These are phyloP conservation scores for Watsonalla cultraria DNA, from an alignment of 2,888 invertebrate genomes.

Conservation along the genomic window DNA sequence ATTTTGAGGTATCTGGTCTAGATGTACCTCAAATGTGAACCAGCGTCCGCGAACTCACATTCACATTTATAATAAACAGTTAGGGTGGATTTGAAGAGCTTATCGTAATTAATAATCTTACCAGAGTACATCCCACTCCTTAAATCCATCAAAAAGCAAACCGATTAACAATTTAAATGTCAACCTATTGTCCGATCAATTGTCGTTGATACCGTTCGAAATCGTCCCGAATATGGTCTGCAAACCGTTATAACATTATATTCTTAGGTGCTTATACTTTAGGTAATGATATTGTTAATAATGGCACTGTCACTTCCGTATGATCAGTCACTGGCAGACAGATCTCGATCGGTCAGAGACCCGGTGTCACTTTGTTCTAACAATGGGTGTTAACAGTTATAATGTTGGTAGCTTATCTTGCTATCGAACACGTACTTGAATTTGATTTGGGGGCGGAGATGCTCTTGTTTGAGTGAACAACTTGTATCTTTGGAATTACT, in stretches of 20 bases:
- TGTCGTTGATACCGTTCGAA: slow-evolving; percentile 4
- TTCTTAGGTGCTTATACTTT: background rate
- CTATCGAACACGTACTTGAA: background rate
- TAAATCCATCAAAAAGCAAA: slow-evolving; percentile 3
- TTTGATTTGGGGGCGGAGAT: no score
- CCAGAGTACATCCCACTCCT: slow-evolving; percentile 1
- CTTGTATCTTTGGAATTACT: no score
- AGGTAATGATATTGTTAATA: slow-evolving; percentile 4
- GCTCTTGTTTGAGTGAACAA: no score
- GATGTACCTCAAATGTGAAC: no score
- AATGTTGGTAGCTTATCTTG: background rate
- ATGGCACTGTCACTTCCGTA: slow-evolving; percentile 20
- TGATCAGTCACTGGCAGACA: slow-evolving; percentile 10
- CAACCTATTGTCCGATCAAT: slow-evolving; percentile 12
- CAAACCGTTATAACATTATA: slow-evolving; percentile 1
- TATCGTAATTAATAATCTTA: no score
- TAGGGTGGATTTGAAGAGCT: no score
- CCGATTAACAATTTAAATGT: background rate
- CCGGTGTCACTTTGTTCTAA: slow-evolving; percentile 1
- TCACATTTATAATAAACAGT: no score
- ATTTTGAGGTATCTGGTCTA: no score
- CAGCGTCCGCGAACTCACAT: no score
- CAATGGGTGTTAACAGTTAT: slow-evolving; percentile 4
- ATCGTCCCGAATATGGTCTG: slow-evolving; percentile 3
- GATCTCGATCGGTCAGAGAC: slow-evolving; percentile 7